These are phyloP conservation scores for Euwallacea fornicatus DNA, from an alignment of 1,140 invertebrate genomes.

Conservation along the genomic window DNA sequence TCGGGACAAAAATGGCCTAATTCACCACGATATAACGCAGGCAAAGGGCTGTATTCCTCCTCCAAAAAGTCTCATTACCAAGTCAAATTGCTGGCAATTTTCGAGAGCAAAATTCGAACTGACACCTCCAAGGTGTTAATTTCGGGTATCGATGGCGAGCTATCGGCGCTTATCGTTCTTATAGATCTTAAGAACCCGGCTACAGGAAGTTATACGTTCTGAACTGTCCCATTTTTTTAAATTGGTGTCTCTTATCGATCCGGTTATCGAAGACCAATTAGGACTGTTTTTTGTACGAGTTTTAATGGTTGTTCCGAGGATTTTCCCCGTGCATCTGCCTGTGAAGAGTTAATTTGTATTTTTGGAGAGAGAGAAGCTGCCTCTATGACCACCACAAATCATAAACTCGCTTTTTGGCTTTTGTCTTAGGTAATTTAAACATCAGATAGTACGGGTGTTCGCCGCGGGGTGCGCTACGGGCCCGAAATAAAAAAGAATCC, in stretches of 20 bases:
- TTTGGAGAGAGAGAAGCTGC: background rate
- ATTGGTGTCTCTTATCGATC: conserved; percentile 28
- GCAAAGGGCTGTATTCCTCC: background rate
- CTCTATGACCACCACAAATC: too few species aligned
- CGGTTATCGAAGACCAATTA: conserved; percentile 27
- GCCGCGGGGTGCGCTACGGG: conserved; percentile 30
- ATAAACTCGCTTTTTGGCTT: conserved; percentile 5
- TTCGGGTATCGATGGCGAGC: conserved; percentile 23
- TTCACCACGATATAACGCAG: too few species aligned
- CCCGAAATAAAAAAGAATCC: conserved; percentile 33
- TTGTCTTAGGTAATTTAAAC: conserved; percentile 36
- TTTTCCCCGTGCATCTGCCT: conserved; percentile 9
- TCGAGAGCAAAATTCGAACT: conserved; percentile 12
- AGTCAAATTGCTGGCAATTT: conserved; percentile 14
- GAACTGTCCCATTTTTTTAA: conserved; percentile 29
- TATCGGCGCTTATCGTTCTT: conserved; percentile 11
- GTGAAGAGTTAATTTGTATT: background rate
- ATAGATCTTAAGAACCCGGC: conserved; percentile 17
- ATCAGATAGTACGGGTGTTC: conserved; percentile 33
- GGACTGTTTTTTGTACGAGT: conserved; percentile 11
- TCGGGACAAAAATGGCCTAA: too few species aligned
- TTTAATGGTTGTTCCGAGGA: conserved; percentile 18
- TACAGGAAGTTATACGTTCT: conserved; percentile 26
- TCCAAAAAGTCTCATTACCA: background rate
- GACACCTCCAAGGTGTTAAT: conserved; percentile 28